Evolutionary conservation across 2,113 vertebrate species (phyloP).

Genomic region (Syngnathus scovelli): DNA sequence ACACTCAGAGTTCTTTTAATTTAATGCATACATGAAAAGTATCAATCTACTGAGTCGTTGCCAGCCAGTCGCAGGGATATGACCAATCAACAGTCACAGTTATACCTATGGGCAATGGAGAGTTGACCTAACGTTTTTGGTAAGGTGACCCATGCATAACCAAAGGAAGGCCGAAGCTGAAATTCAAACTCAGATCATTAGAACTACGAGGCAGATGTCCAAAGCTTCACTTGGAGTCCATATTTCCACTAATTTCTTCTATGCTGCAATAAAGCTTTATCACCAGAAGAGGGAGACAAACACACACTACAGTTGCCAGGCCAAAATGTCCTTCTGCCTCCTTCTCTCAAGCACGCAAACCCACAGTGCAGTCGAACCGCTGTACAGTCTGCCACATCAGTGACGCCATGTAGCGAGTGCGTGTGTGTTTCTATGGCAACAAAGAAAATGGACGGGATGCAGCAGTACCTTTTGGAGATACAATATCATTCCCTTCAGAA

Average conservation of each 20-base stretch:
- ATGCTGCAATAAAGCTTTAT: constrained; percentile 2
- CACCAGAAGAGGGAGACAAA: constrained; percentile 60
- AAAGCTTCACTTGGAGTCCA: background rate
- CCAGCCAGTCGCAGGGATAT: too few species aligned
- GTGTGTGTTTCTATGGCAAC: constrained; percentile 61
- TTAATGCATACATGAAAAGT: background rate
- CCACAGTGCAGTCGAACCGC: constrained; percentile 17
- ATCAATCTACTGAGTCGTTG: background rate
- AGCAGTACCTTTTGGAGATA: constrained; percentile 92
- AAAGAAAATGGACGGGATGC: constrained; percentile 34
- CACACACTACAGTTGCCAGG: constrained; percentile 8
- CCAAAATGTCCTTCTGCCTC: constrained; percentile 15
- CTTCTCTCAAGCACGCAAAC: constrained; percentile 10
- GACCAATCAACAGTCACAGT: too few species aligned
- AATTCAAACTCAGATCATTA: background rate
- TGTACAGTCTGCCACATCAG: constrained; percentile 33
- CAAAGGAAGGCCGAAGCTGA: background rate
- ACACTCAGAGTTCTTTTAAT: background rate
- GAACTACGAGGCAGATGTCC: background rate
- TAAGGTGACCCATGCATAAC: too few species aligned
- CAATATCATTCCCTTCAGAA: constrained; percentile 92
- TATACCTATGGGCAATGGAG: too few species aligned
- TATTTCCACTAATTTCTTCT: background rate
- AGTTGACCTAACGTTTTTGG: too few species aligned
- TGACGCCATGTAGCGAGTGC: constrained; percentile 30